Conservation (phyloP, 2,113 vertebrate species). For the Poeciliopsis turrubarensis region DNA sequence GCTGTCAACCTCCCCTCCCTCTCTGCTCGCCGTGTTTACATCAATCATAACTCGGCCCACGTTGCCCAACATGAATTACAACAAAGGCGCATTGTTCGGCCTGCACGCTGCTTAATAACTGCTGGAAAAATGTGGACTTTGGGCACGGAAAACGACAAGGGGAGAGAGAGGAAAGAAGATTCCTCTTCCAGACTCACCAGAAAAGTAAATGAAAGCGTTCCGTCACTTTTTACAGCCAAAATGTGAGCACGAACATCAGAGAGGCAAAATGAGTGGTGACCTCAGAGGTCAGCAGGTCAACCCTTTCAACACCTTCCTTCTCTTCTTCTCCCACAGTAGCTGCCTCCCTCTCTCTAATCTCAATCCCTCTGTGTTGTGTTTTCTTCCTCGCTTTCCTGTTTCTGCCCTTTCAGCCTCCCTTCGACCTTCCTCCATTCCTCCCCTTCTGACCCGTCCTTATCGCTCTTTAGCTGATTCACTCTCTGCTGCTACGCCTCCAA, state of each 20-base stretch:
- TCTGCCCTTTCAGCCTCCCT: constrained; percentile 38
- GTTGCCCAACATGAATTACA: constrained; percentile 13
- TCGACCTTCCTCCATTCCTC: constrained; percentile 9
- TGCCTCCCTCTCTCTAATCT: constrained; percentile 13
- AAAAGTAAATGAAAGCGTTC: constrained; percentile 59
- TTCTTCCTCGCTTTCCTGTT: constrained; percentile 55
- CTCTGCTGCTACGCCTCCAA: background rate
- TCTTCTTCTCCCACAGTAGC: background rate
- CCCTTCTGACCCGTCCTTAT: constrained; percentile 19
- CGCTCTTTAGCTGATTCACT: constrained; percentile 5
- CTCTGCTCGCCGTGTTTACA: constrained; percentile 35
- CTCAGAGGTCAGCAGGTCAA: constrained; percentile 45
- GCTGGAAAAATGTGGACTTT: constrained; percentile 48
- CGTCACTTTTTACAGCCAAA: constrained; percentile 14
- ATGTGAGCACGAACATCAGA: background rate
- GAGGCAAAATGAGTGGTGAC: constrained; percentile 13
- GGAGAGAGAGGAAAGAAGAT: constrained; percentile 44
- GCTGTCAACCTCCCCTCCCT: background rate
- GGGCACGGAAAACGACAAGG: constrained; percentile 33
- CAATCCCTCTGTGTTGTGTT: constrained; percentile 25
- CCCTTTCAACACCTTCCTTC: constrained; percentile 58
- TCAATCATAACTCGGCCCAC: constrained; percentile 27
- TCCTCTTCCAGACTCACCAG: constrained; percentile 58
- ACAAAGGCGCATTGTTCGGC: constrained; percentile 65
- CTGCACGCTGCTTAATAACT: background rate